Evolutionary conservation across 1,140 invertebrate species (phyloP), one percentile per base, ranked within the genome.

Genomic region (Arion vulgaris): DNA sequence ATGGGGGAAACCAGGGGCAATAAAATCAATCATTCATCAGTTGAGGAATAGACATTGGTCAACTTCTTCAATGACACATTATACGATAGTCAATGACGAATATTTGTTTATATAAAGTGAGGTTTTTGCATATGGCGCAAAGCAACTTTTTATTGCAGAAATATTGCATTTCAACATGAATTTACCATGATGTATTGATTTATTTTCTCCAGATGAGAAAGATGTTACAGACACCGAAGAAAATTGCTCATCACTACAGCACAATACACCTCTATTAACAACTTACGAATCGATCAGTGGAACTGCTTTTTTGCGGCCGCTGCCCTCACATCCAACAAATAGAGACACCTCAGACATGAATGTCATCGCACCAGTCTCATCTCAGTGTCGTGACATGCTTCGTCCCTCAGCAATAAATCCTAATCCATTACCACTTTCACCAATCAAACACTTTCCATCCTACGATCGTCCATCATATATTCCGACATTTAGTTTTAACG

Each of bases 401-500:
- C 62, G 66, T 4, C 26, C 62, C 36, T 34, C 78, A 69, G 32
- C 78, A 0, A 36, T 80, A 41, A 71, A 69, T 39, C 41, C 78
- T 0, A 41, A 28, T 36, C 74, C 41, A 1, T 32, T 76, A 19
- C 28, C 78, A 7, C 38, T 80, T 45, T 49, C 78, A 19, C 66
- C 78, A 45, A 71, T 71, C 39, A 71, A 80, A 51, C 68, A 80
- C 28, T 71, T 71, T 19, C 68, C 62, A 1, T 71, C 78, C 26
- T 80, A 69, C 66, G 78, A 80, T n/a, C 78, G 66, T n/a, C 23
- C 36, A 34, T 11, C 66, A 1, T 80, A 80, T 28, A 39, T 80
- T n/a, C 74, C 74, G 11, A 68, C 53, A 26, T 45, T 68, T 41
- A 32, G 36, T 28, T 69, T 71, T 9, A 69, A 69, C 39, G 23